Evolutionary conservation across 53 echinoderm and acorn worm species (phyloP).

Genomic region (Echinometra lucunter): DNA sequence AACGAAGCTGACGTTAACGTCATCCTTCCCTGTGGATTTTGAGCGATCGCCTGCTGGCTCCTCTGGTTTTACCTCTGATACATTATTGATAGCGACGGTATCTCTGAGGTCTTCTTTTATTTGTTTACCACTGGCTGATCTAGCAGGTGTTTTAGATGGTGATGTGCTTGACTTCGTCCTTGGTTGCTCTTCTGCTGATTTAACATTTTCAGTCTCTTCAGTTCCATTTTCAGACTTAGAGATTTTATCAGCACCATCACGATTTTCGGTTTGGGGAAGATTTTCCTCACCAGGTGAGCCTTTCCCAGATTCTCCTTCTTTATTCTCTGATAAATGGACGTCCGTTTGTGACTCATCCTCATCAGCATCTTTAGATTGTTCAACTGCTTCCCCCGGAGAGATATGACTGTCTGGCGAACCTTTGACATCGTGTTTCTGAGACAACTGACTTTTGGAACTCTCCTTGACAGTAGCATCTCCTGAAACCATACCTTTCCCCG

Average conservation of each 20-base stretch:
- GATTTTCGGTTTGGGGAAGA: neutral
- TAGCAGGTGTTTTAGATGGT: neutral
- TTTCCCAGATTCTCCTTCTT: neutral
- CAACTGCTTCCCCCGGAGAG: neutral
- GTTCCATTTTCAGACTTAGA: neutral
- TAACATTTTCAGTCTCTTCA: neutral
- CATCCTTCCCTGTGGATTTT: neutral
- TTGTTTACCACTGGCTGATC: neutral
- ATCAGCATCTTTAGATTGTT: neutral
- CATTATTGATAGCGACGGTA: too few relatives aligned
- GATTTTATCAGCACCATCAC: neutral
- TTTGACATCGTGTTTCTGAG: neutral
- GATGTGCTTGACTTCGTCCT: neutral
- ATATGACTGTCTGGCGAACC: neutral
- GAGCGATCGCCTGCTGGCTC: neutral
- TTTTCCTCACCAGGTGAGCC: neutral
- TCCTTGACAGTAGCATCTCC: neutral
- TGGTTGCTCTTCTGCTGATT: neutral
- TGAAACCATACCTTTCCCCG: neutral
- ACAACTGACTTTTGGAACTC: neutral
- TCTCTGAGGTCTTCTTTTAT: neutral
- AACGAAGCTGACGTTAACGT: neutral
- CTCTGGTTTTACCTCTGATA: too few relatives aligned
- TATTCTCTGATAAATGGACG: neutral
- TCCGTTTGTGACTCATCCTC: neutral